Evolutionary conservation across 2,888 invertebrate genomes (phyloP), one percentile per base, ranked within the genome.

Genomic region (Hipparchia semele): DNA sequence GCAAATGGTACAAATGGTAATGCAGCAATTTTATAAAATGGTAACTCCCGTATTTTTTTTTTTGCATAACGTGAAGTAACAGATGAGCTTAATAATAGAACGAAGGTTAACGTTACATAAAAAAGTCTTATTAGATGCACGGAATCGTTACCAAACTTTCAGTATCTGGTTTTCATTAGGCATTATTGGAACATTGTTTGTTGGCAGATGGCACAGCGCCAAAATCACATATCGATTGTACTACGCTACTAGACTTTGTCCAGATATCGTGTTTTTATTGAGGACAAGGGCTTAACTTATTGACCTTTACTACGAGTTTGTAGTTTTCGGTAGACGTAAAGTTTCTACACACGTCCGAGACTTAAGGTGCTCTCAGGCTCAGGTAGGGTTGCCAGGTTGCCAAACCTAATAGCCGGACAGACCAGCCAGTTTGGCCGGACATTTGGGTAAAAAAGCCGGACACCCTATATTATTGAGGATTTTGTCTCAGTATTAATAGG

Each of bases 101-200:
- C 13, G 13, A 64, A 64, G 49, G 13, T 46, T 46, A 49, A 46
- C 2, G n/a, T 64, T 51, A 45, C 45, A 13, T 49, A 64, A 51
- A 64, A 6, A 64, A 51, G 9, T 64, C 64, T 64, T 64, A 64
- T 64, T 64, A 9, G 49, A 64, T 49, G 13, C 49, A 49, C 8
- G 64, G 45, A 23, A 64, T 64, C 8, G 64, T 46, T 64, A 8
- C 64, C 49, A 49, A 62, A 64, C 9, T 68, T 46, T 4, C 13
- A 13, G 45, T 58, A 10, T 45, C 68, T 68, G 79, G 79, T 80
- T 87, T 90, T 85, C 86, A 89, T 89, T 87, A 87, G 81, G 79
- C 80, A 79, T 84, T 87, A 90, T 90, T 90, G 86, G 84, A 81
- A 80, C 79, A 79, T 79, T 89, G 89, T 89, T 89, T 87, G 89